phyloP scores from a whole-genome alignment of 2,888 invertebrate species.

The Furcula furcula region DNA sequence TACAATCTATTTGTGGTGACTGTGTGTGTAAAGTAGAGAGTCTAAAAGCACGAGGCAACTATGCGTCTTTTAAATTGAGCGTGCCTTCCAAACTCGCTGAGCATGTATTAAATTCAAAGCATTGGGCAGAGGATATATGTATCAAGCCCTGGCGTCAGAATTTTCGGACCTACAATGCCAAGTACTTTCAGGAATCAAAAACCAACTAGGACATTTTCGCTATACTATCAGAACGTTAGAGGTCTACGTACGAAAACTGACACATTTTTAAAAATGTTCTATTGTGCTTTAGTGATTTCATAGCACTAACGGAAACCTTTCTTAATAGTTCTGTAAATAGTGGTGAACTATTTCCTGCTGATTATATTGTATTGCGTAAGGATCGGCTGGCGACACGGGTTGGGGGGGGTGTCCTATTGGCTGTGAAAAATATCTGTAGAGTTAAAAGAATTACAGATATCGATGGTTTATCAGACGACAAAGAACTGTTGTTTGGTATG shows the following conservation, averaged over 20 bases:
- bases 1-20: constrained; percentile 10
- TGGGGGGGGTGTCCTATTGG: constrained; percentile 2
- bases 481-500: constrained; percentile 7
- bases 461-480: constrained; percentile 4
- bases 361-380: constrained; percentile 2
- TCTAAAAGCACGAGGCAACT: constrained; percentile 16
- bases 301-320: constrained; percentile 1
- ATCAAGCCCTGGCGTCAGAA: too few relatives aligned
- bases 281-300: neutral
- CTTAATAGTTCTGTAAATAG: constrained; percentile 3
- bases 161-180: too few relatives aligned
- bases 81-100: constrained; percentile 4
- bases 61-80: constrained; percentile 21
- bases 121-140: too few relatives aligned
- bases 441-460: constrained; percentile 5
- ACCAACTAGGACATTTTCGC: too few relatives aligned
- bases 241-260: constrained; percentile 1
- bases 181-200: too few relatives aligned
- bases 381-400: neutral
- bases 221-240: constrained; percentile 3
- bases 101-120: too few relatives aligned
- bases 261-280: neutral
- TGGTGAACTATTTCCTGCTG: constrained; percentile 1
- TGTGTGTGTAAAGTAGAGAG: constrained; percentile 16
- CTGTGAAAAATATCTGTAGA: constrained; percentile 1